These are phyloP conservation scores for Vulpes ferrilata DNA, from an alignment of 2,113 vertebrate genomes.

Conservation along the genomic window DNA sequence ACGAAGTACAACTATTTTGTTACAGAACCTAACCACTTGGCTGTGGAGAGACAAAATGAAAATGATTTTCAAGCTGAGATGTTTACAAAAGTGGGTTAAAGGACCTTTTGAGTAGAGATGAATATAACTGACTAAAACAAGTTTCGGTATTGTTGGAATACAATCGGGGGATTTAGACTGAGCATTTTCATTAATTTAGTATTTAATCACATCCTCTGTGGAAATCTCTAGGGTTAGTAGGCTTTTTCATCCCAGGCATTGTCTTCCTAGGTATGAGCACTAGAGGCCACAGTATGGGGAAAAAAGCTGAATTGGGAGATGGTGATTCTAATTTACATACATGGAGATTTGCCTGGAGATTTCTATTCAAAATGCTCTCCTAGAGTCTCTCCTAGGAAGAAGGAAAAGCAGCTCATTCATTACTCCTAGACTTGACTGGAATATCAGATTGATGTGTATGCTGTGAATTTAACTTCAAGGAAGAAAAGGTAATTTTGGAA, in stretches of 20 bases:
- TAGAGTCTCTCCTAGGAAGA: slow-evolving; percentile 37
- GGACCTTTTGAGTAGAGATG: not conserved
- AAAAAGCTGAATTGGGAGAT: not conserved
- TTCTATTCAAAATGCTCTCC: slow-evolving; percentile 26
- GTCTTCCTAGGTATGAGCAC: not conserved
- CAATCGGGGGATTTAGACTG: not conserved
- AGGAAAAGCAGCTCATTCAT: slow-evolving; percentile 43
- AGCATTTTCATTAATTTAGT: slow-evolving; percentile 15
- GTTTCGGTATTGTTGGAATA: not conserved
- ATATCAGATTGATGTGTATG: not conserved
- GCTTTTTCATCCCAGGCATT: not conserved
- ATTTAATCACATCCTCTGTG: not conserved
- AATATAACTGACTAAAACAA: not conserved
- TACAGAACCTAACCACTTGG: not conserved
- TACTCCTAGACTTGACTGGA: slow-evolving; percentile 37
- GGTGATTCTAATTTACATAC: slow-evolving; percentile 27
- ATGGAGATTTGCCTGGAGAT: slow-evolving; percentile 56
- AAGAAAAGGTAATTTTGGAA: slow-evolving; percentile 34
- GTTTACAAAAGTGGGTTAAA: slow-evolving; percentile 22
- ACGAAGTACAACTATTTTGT: not conserved
- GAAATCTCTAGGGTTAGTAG: not conserved
- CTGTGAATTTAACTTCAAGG: slow-evolving; percentile 43
- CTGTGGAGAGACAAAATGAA: not conserved
- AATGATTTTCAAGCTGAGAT: slow-evolving; percentile 41
- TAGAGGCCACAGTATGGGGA: not conserved